These are phyloP conservation scores for Synergus gifuensis DNA, from an alignment of 2,888 invertebrate species.

Conservation along the genomic window DNA sequence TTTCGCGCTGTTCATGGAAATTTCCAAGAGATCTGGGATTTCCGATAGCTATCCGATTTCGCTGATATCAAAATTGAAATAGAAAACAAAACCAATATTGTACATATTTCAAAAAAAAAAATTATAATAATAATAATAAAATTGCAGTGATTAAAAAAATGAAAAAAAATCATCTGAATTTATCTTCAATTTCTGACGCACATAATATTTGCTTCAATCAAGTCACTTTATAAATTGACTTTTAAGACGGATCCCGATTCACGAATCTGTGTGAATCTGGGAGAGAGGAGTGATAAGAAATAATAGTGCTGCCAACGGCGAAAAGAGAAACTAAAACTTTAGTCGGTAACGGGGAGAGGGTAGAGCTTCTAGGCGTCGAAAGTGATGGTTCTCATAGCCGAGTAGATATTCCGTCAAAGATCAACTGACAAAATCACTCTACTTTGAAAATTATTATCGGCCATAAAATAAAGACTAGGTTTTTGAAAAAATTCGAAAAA, in stretches of 20 bases:
- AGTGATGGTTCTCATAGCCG: constrained; percentile 46
- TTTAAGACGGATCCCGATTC: constrained; percentile 42
- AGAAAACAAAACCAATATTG: not conserved
- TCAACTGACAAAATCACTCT: constrained; percentile 58
- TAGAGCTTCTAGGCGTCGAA: constrained; percentile 30
- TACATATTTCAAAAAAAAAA: not conserved
- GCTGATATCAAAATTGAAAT: constrained; percentile 10
- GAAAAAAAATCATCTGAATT: too few species aligned
- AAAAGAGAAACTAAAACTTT: constrained; percentile 40
- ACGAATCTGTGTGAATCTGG: constrained; percentile 40
- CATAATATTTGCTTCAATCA: not conserved
- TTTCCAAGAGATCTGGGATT: not conserved
- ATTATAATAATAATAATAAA: not conserved
- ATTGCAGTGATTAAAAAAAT: not conserved
- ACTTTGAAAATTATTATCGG: constrained; percentile 47
- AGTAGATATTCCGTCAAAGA: constrained; percentile 43
- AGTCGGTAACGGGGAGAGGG: constrained; percentile 53
- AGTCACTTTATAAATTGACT: constrained; percentile 40
- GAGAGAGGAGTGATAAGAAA: constrained; percentile 44
- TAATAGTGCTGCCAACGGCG: constrained; percentile 41
- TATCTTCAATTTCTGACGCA: not conserved
- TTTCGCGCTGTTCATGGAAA: not conserved
- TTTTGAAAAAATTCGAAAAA: constrained; percentile 5
- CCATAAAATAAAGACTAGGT: too few species aligned
- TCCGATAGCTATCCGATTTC: not conserved